Percentiles rank a stretch among this genome's conserved stretches.
Conservation (phyloP, 2,888 invertebrate genomes). For the Congeria kusceri region DNA sequence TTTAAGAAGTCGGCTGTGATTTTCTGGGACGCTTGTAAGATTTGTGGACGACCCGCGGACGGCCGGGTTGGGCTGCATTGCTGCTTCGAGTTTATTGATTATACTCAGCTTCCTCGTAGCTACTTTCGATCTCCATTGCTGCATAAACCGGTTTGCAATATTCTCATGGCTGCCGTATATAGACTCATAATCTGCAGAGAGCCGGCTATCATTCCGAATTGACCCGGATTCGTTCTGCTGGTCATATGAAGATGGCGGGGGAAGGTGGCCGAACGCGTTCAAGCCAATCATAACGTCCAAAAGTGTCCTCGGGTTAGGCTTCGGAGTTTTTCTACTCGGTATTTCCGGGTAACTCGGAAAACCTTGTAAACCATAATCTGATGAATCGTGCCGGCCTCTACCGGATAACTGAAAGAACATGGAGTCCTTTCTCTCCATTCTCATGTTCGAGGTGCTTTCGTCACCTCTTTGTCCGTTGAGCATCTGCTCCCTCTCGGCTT, state of each 20-base stretch:
- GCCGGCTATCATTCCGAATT: conserved; percentile 9
- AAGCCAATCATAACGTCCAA: conserved; percentile 63
- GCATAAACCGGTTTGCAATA: conserved; percentile 53
- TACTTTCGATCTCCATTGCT: conserved; percentile 53
- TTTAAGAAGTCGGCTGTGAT: conserved; percentile 15
- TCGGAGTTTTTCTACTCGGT: conserved; percentile 24
- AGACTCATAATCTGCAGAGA: conserved; percentile 32
- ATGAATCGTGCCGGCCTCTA: conserved; percentile 19
- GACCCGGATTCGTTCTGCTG: conserved; percentile 6
- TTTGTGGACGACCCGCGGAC: conserved; percentile 39
- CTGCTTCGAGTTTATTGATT: conserved; percentile 47
- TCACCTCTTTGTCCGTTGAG: not conserved
- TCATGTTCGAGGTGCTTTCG: not conserved
- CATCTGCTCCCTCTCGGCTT: conserved; percentile 44
- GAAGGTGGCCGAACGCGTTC: conserved; percentile 52
- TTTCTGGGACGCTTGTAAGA: conserved; percentile 36
- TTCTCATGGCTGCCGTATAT: conserved; percentile 52
- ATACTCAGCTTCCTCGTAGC: conserved; percentile 54
- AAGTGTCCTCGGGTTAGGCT: conserved; percentile 52
- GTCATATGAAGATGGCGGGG: conserved; percentile 22
- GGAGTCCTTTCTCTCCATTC: conserved; percentile 57
- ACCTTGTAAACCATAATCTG: not conserved
- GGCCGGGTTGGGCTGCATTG: not conserved
- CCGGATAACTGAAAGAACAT: conserved; percentile 63
- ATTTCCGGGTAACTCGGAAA: conserved; percentile 13